Evolutionary conservation across 2,888 invertebrate species (phyloP), one percentile per base, ranked within the genome.

Genomic region (Meiosimyza platycephala): DNA sequence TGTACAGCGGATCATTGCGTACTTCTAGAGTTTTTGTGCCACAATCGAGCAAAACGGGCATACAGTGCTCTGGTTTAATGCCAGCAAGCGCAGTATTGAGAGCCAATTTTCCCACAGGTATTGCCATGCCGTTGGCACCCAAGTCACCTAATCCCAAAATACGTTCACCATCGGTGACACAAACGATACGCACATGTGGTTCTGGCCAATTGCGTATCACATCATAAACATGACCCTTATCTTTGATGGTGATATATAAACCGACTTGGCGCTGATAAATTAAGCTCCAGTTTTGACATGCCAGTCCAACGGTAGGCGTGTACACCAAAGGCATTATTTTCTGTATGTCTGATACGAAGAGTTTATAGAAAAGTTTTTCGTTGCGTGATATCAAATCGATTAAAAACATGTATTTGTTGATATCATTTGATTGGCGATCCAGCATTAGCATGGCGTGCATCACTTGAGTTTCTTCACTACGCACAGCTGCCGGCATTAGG

Each of bases 291-390:
- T 97, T 95, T 89, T 99, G 98, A 88, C 99, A 99, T 40, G 98
- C 99, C 80, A 95, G 89, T 6, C 99, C 99, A 13, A 99, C 99
- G 0, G 97, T 97, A 1, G 99, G 99, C 0, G 99, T 99, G 88
- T 99, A 99, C n/a, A 99, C 97, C 74, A 99, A 90, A 0, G 99
- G 99, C 96, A 99, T 97, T 90, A 97, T 92, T 76, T 95, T 92
- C 62, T 93, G 91, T 33, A 98, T 95, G 85, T 99, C 92, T 78
- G 96, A 94, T 16, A 92, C 91, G 60, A 99, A 88, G 66, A 98
- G 91, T 50, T 95, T 92, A 88, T 95, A 99, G 89, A 99, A 99
- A 18, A 99, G 90, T 79, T 95, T 94, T 88, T 99, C 98, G 86
- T 99, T 98, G 78, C 98, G 93, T 83, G 99, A 98, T 92, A 82